These are phyloP conservation scores for Garrulus glandarius DNA, from an alignment of 2,797 vertebrate species.

Conservation along the genomic window DNA sequence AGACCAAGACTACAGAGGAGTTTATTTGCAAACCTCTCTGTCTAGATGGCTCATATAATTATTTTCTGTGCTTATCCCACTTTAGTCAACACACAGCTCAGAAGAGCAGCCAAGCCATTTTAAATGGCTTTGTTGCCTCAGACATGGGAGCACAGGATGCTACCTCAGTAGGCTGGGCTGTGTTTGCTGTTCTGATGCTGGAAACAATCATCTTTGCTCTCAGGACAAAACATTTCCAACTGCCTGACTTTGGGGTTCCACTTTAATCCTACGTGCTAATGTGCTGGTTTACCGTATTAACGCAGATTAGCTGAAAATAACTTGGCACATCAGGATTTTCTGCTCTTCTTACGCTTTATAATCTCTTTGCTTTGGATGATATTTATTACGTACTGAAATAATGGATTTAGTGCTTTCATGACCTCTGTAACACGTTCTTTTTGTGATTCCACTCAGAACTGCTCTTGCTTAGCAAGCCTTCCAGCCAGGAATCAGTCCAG, in stretches of 20 bases:
- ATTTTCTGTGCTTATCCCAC: neutral
- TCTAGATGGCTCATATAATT: neutral
- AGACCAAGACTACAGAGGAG: neutral
- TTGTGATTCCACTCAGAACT: neutral
- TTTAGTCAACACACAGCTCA: neutral
- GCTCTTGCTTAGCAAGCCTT: slow-evolving; percentile 22
- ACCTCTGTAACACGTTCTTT: neutral
- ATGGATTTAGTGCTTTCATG: slow-evolving; percentile 47
- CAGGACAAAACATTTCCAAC: neutral
- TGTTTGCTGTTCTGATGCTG: slow-evolving; percentile 3
- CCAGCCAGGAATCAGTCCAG: neutral
- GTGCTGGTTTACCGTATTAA: slow-evolving; percentile 11
- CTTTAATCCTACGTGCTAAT: slow-evolving; percentile 30
- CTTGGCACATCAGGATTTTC: slow-evolving; percentile 27
- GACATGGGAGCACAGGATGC: neutral
- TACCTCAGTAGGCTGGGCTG: neutral
- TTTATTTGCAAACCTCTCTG: neutral
- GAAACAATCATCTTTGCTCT: neutral
- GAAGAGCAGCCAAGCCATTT: neutral
- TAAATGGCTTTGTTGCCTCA: neutral
- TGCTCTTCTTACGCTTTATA: neutral
- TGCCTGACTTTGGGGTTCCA: slow-evolving; percentile 16
- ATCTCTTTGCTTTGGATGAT: slow-evolving; percentile 46
- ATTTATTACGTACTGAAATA: slow-evolving; percentile 29
- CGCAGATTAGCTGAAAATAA: slow-evolving; percentile 39